Percentiles rank a stretch among this genome's conserved stretches.
Evolutionary conservation across 2,797 vertebrate genomes (phyloP).

Genomic region (Urocyon cinereoargenteus): DNA sequence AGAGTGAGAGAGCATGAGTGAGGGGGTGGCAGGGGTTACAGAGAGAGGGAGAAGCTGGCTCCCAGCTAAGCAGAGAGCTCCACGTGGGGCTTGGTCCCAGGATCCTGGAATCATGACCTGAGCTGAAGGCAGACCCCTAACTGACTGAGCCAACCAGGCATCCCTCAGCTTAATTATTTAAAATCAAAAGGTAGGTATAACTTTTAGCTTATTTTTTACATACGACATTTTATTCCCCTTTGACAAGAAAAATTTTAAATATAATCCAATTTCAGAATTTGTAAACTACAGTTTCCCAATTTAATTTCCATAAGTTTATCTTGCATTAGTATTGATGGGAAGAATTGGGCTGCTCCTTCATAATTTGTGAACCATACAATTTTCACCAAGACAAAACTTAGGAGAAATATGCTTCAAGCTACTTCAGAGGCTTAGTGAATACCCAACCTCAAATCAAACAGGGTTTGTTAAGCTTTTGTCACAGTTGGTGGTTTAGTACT

Average conservation of each 20-base stretch:
- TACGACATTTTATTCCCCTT: neutral
- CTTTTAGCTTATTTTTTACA: neutral
- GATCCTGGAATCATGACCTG: neutral
- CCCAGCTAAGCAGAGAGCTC: neutral
- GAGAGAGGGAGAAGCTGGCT: neutral
- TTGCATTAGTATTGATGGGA: neutral
- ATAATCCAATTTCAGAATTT: slow-evolving; percentile 1
- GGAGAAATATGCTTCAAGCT: neutral
- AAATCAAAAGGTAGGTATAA: neutral
- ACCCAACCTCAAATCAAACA: neutral
- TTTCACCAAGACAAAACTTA: slow-evolving; percentile 2
- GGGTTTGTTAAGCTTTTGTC: slow-evolving; percentile 14
- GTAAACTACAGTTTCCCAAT: neutral
- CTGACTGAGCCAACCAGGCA: neutral
- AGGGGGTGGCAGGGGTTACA: neutral
- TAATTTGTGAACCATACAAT: slow-evolving; percentile 24
- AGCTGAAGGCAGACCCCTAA: neutral
- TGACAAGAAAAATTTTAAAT: neutral
- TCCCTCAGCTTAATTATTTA: neutral
- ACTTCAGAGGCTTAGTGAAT: neutral
- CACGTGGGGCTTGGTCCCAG: neutral
- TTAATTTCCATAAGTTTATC: neutral
- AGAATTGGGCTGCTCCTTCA: neutral
- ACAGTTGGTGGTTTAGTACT: neutral
- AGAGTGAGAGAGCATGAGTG: neutral